Evolutionary conservation across 2,113 vertebrate genomes (phyloP), one percentile per base, ranked within the genome.

Genomic region (Corydoras maculifer): DNA sequence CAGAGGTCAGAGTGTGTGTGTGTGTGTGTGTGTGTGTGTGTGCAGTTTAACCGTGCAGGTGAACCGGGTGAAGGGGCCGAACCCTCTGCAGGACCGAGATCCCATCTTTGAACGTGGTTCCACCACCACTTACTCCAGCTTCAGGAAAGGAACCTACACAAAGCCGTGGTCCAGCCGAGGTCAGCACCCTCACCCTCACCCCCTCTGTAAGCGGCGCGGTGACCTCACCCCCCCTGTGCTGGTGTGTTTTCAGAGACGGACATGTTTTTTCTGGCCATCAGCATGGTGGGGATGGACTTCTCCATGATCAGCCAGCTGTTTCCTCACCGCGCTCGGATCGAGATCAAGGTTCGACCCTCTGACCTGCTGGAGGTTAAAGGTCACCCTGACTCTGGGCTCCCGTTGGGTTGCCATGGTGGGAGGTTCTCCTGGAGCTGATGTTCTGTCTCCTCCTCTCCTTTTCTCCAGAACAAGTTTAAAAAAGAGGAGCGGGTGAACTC

Each of bases 221-320:
- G 9, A 12, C 14, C 3, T 68, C 3, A 10, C n/a, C 5, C 12
- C 7, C 51, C 51, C 59, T 55, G 15, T 43, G 2, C n/a, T 2
- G 18, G n/a, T 25, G 72, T 78, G 2, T 80, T 79, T 76, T 63
- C 84, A 99, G 97, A 99, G 88, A 98, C 97, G 0, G 96, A 99
- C 75, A 94, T 99, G 95, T 99, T 98, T 84, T 98, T 93, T 82
- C 82, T 98, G 85, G 96, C 97, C n/a, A 91, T 99, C 75, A 98
- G 95, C 82, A 99, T 98, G 96, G 96, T 99, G 75, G 96, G 97
- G 78, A 99, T 94, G 15, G 97, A 99, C 82, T 99, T 99, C 74
- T 95, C 97, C 61, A 94, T 98, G 92, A 98, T 98, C 63, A 92
- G 95, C 59, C 93, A 92, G 48, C 90, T 99, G 62, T 99, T 99